Evolutionary conservation across 2,797 vertebrate genomes (phyloP).

Genomic region (Micromesistius poutassou): DNA sequence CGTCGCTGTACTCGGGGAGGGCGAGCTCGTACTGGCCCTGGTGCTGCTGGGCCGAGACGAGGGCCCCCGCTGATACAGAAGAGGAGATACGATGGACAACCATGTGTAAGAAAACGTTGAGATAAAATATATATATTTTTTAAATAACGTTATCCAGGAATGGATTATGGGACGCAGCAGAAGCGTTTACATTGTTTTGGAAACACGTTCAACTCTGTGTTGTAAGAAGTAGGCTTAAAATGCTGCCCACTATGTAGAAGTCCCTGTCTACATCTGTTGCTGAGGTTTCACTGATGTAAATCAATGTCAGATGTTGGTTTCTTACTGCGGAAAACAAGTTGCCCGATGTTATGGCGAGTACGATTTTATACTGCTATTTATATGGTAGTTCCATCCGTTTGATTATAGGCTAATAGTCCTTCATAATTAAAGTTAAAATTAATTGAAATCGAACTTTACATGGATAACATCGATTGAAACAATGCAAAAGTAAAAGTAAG

Average conservation of each 20-base stretch:
- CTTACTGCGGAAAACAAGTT: background rate
- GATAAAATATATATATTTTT: background rate
- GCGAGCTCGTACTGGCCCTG: slow-evolving; percentile 8
- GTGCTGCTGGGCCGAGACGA: slow-evolving; percentile 64
- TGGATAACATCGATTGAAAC: background rate
- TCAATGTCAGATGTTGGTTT: background rate
- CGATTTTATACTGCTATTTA: background rate
- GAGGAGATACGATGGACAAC: background rate
- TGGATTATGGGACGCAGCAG: background rate
- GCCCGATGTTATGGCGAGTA: background rate
- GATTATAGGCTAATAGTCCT: background rate
- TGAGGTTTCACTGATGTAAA: background rate
- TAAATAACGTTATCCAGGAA: background rate
- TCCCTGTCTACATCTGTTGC: background rate
- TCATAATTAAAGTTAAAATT: background rate
- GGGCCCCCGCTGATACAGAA: slow-evolving; percentile 65
- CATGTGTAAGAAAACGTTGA: background rate
- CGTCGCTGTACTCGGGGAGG: slow-evolving; percentile 81
- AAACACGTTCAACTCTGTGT: too few relatives aligned
- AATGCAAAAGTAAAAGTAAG: background rate
- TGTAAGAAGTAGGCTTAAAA: too few relatives aligned
- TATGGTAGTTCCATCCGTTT: background rate
- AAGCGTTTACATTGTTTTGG: background rate
- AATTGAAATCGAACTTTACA: background rate
- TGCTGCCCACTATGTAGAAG: background rate